A percentile compares a stretch with the other conserved stretches of the same genome.
Conservation (phyloP, 1,140 invertebrate species). For the Drosophila busckii region DNA sequence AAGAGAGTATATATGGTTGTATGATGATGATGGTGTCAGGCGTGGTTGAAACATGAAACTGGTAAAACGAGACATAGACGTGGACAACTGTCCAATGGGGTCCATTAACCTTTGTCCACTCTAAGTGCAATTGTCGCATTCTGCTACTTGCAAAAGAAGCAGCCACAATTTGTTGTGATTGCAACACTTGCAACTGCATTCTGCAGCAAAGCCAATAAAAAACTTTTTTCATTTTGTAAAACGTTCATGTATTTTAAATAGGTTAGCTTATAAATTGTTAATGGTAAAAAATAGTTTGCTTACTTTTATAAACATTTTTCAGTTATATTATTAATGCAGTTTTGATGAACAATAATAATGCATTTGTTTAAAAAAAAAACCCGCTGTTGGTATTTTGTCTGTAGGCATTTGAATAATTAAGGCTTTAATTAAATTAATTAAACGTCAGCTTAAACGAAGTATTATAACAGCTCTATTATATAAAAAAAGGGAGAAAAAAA, state of each 20-base stretch:
- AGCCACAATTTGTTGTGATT: background rate
- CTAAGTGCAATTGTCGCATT: slow-evolving; percentile 20
- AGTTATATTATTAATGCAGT: slow-evolving; percentile 19
- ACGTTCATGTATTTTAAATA: too few species aligned
- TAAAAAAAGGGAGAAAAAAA: slow-evolving; percentile 11
- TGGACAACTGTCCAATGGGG: slow-evolving; percentile 57
- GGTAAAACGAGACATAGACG: slow-evolving; percentile 36
- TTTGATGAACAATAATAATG: slow-evolving; percentile 43
- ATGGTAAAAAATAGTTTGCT: too few species aligned
- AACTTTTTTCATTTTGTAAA: too few species aligned
- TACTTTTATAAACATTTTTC: slow-evolving; percentile 27
- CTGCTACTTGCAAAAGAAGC: too few species aligned
- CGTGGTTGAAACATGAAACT: slow-evolving; percentile 59
- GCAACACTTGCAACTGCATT: too few species aligned
- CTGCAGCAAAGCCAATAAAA: too few species aligned
- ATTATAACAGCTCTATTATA: slow-evolving; percentile 68
- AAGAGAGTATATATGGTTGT: slow-evolving; percentile 38
- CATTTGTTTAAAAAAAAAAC: slow-evolving; percentile 33
- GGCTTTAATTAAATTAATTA: slow-evolving; percentile 72
- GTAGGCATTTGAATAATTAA: slow-evolving; percentile 25
- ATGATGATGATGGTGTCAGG: slow-evolving; percentile 35
- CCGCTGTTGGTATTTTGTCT: background rate
- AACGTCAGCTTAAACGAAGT: slow-evolving; percentile 66
- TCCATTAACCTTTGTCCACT: slow-evolving; percentile 57
- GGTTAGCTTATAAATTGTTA: too few species aligned